Conservation (phyloP, 2,888 invertebrate genomes). For the Halocaridina rubra region DNA sequence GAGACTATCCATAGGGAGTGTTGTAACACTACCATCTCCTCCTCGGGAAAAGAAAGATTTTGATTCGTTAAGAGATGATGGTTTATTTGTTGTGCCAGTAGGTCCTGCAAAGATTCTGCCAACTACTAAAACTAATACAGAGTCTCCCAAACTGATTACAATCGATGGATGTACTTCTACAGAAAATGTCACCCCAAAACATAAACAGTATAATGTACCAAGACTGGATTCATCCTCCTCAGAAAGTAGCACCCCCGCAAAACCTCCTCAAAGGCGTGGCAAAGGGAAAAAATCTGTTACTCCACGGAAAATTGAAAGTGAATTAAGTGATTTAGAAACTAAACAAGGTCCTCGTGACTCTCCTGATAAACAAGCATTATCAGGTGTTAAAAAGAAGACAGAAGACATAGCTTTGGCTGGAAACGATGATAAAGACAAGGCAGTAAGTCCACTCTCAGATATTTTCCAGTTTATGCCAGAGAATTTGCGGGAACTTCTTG, state of each 20-base stretch:
- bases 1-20: constrained; percentile 47
- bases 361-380: not conserved
- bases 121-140: not conserved
- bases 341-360: no score
- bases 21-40: constrained; percentile 28
- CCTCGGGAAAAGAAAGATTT: constrained; percentile 19
- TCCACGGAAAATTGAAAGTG: not conserved
- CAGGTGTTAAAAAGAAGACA: no score
- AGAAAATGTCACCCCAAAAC: not conserved
- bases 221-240: no score
- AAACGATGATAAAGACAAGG: not conserved
- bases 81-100: constrained; percentile 15
- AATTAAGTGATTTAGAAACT: no score
- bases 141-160: not conserved
- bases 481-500: constrained; percentile 23
- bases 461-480: constrained; percentile 20
- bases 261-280: constrained; percentile 9
- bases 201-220: no score
- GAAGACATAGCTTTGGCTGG: no score
- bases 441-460: not conserved
- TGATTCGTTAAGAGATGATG: not conserved
- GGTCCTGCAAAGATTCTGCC: not conserved
- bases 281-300: not conserved
- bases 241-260: not conserved
- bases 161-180: not conserved